Base-by-base conservation (phyloP, 1,140 invertebrate genomes). In the Drosophila ficusphila region DNA sequence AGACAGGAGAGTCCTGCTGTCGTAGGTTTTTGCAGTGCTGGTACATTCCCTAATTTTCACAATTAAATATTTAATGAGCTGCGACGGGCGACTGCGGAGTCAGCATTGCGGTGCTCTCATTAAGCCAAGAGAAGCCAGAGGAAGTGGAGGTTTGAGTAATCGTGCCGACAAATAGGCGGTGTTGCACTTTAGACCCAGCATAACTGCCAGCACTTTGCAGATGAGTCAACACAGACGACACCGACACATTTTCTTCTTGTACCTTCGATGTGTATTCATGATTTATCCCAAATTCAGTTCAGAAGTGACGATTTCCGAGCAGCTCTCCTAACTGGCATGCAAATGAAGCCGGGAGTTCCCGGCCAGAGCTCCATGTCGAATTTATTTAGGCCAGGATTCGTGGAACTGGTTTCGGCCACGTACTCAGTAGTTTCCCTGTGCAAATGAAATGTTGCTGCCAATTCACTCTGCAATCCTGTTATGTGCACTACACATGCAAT, bases 1-100 rank as follows among this genome's bases (percentile, higher is more conserved):
- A 57, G 39, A 39, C 19, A 21, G 23, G 16, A 27, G 46, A 38
- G 27, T 46, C 7, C 29, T 51, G 27, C 16, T 27, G 41, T 44
- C 29, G 44, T 38, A 31, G 36, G 56, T 61, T 68, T 76, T 64
- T 61, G 79, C 77, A 54, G 47, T 49, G 76, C 64, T 76, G 58
- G 79, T 81, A 81, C 57, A 85, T 81, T 85, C 81, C 81, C 78
- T 81, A 85, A 78, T 85, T 85, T 85, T 83, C 46, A 57, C 72
- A 76, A 85, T 85, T 85, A 86, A 85, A 85, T 85, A 85, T 85
- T 85, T 85, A 85, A 85, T 86, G 79, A 86, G 79, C 19, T 44
- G 41, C 41, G 41, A 19, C 41, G 19, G 41, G 41, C 41, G 41
- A 44, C 76, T 71, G 71, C 76, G 16, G 42, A 46, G 23, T 46